Base-by-base conservation (phyloP, 1,140 invertebrate genomes). In the Popillia japonica region DNA sequence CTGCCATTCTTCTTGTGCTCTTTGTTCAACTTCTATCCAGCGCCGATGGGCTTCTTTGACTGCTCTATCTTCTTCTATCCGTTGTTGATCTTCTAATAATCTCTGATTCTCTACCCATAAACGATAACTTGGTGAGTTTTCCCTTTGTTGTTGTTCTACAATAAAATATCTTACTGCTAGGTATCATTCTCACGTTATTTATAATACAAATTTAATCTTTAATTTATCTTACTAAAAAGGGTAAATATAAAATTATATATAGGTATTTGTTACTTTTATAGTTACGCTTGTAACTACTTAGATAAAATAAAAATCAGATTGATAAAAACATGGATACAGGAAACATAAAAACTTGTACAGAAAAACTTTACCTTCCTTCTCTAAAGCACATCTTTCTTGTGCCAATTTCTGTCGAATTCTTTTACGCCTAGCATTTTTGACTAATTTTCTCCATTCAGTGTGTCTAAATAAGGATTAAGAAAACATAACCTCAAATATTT, bases 341-440 rank as follows among this genome's bases (percentile, higher is more conserved):
- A n/a, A n/a, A n/a, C n/a, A n/a, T n/a, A n/a, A n/a, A n/a, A n/a
- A n/a, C n/a, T n/a, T n/a, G n/a, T n/a, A n/a, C n/a, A n/a, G n/a
- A n/a, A n/a, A 64, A 17, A 20, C 44, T 34, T 48, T 81, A 87
- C 84, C 78, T 82, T 84, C 23, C 74, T 82, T 74, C 44, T 84
- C 76, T 44, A 81, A 75, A 22, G 83, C 76, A 78, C 87, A 84
- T 9, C 86, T 82, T 75, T 84, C 79, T 41, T 82, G 79, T 6
- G 88, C 88, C n/a, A 80, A 77, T 55, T 81, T 80, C 61, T 88
- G 86, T 27, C 88, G 79, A 64, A 86, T 84, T 0, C 85, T 80
- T 79, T 88, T 87, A 68, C 88, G 80, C 83, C 88, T 85, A 34
- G 83, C 77, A 81, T 89, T 89, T 80, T 89, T 89, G 3, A 84